Base-by-base conservation (phyloP, 37 sponge, comb jelly and placozoan genomes). In the Tethya wilhelma region DNA sequence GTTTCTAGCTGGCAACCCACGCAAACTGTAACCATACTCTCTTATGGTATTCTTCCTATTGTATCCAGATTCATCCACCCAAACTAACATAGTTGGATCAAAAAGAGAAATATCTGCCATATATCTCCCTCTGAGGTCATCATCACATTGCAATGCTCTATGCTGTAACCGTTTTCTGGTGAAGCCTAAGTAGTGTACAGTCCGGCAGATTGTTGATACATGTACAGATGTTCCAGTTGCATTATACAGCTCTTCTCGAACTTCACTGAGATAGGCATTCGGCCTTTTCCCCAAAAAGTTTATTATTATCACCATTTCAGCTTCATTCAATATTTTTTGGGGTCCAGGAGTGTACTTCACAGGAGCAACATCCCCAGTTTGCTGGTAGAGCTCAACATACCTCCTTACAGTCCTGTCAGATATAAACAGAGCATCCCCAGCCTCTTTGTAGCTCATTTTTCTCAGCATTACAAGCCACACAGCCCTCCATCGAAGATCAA, bases 181-280 rank as follows among this genome's bases (percentile, higher is more conserved):
- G 46, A 72, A 34, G 20, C 73, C 73, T 34, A 72, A 29, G 32
- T 28, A 14, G 20, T 72, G 26, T 7, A 44, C 55, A 49, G 44
- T 44, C 19, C 28, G 73, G 26, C 73, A 72, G 46, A 72, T 72
- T 44, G 49, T 19, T n/a, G 69, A 20, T 38, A 37, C n/a, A 40
- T 25, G n/a, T 17, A 68, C 41, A 31, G n/a, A 38, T n/a, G 39
- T 68, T 38, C 69, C 69, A 37, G 39, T 38, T 68, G n/a, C 0
- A 37, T 38, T 25, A 34, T 19, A 38, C 40, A 68, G 69, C 25
- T 38, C 69, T 38, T 34, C 37, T 38, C 38, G 40, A 34, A 68
- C 25, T 68, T 68, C 69, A 68, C 38, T 23, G 40, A 33, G 12
- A 38, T 68, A 68, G 33, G 38, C 38, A 20, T 40, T 40, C 33